Evolutionary conservation across 2,888 invertebrate species (phyloP), one percentile per base, ranked within the genome.

Genomic region (Lithophane semibrunnea): DNA sequence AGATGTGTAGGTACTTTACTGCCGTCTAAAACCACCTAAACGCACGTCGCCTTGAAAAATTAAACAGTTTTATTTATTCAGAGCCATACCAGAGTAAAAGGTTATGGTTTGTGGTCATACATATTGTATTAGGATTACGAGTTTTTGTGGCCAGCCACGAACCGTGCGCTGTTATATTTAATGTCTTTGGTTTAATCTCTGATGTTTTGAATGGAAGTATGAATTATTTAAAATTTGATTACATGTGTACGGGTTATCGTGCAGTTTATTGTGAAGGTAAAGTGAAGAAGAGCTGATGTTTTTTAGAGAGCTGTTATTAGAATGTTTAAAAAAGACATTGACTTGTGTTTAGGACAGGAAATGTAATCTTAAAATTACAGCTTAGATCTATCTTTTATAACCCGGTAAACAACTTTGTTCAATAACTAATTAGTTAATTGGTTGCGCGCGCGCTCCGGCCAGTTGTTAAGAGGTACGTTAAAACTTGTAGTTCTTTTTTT

Each of bases 41-140:
- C 56, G 29, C 13, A 56, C 58, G 16, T 69, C 61, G 24, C 67
- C 65, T 82, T 90, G 72, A 88, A 88, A 88, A 87, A 88, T 90
- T 90, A 69, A 89, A 77, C 71, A 65, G 61, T 47, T 72, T 89
- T 78, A 79, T 84, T 90, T 88, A 90, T 90, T 90, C 87, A 89
- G 24, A 74, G 63, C 73, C 75, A 80, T 79, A 72, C 77, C 79
- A 68, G 75, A 78, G 82, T 87, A 86, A 88, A 88, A 88, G 88
- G 90, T 86, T 89, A 90, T 83, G 89, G 84, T 83, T 77, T 76
- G 75, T 73, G 83, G 77, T 69, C 71, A 63, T 90, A 75, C 85
- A 90, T 88, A 86, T 78, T 90, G 84, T 84, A 90, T 88, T 66
- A 84, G 87, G 68, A 77, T 83, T 87, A 87, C 74, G 69, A 75